These are phyloP conservation scores for Tanypteryx hageni DNA, from an alignment of 2,888 invertebrate genomes.

Conservation along the genomic window DNA sequence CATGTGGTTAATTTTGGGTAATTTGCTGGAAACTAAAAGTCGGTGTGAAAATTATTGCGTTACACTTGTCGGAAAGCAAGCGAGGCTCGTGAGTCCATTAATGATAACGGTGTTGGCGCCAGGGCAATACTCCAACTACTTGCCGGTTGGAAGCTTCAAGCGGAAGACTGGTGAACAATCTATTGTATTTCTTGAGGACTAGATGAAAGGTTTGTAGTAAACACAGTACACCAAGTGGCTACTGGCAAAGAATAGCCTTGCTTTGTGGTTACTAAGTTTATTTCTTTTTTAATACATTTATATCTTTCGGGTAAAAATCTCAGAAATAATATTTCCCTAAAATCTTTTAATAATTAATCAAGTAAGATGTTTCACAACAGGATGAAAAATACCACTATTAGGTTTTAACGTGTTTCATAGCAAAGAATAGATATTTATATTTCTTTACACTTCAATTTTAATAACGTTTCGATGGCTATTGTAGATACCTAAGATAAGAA, in stretches of 20 bases:
- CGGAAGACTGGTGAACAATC: not conserved
- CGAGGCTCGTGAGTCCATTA: not conserved
- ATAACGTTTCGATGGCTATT: too few species aligned
- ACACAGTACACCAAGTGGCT: not conserved
- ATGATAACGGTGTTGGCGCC: not conserved
- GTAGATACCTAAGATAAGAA: too few species aligned
- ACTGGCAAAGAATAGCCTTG: not conserved
- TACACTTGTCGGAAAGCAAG: not conserved
- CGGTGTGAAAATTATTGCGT: not conserved
- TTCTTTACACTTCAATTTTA: too few species aligned
- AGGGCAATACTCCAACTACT: slow-evolving; percentile 23
- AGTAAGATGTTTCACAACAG: too few species aligned
- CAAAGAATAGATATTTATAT: too few species aligned
- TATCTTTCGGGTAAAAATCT: too few species aligned
- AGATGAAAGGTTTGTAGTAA: not conserved
- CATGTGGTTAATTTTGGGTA: not conserved
- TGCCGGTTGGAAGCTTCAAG: not conserved
- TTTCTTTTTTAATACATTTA: too few species aligned
- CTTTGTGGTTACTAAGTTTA: too few species aligned
- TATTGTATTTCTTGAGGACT: not conserved
- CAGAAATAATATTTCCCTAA: too few species aligned
- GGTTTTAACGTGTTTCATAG: too few species aligned
- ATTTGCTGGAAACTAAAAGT: not conserved
- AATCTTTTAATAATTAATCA: too few species aligned
- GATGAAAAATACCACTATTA: too few species aligned